Conservation (phyloP, 2,888 invertebrate genomes). For the Synanthedon vespiformis region DNA sequence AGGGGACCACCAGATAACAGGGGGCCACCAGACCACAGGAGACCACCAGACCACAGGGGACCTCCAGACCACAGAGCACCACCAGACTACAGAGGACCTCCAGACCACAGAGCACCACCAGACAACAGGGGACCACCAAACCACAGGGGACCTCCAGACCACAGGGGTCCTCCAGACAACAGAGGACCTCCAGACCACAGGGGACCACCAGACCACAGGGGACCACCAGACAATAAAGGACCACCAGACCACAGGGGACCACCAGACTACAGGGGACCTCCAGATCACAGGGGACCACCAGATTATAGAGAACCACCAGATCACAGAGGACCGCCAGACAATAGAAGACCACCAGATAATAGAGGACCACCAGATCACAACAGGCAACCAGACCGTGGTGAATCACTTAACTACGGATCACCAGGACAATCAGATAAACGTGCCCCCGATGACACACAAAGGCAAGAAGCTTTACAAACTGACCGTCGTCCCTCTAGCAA, state of each 20-base stretch:
- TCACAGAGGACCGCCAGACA: conserved; percentile 4
- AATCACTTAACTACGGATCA: conserved; percentile 4
- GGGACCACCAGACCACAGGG: conserved; percentile 6
- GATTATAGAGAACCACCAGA: conserved; percentile 3
- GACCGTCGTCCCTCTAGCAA: too few relatives aligned
- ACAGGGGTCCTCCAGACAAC: not conserved
- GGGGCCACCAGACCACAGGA: conserved; percentile 2
- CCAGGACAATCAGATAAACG: not conserved
- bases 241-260: conserved; percentile 4
- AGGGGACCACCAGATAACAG: conserved; percentile 1
- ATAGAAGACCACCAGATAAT: conserved; percentile 1
- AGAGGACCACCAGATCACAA: not conserved
- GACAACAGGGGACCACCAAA: conserved; percentile 1
- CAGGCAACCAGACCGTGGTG: conserved; percentile 2
- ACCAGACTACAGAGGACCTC: conserved; percentile 3
- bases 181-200: conserved; percentile 3
- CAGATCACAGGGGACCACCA: conserved; percentile 1
- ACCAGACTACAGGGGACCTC: conserved; percentile 3
- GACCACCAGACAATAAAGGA: conserved; percentile 6
- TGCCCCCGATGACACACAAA: not conserved
- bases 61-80: conserved; percentile 1
- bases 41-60: conserved; percentile 6
- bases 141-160: not conserved
- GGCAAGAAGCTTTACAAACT: not conserved
- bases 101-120: conserved; percentile 3